phyloP scores from a whole-genome alignment of 2,888 invertebrate genomes.

The Andrena trimmerana region DNA sequence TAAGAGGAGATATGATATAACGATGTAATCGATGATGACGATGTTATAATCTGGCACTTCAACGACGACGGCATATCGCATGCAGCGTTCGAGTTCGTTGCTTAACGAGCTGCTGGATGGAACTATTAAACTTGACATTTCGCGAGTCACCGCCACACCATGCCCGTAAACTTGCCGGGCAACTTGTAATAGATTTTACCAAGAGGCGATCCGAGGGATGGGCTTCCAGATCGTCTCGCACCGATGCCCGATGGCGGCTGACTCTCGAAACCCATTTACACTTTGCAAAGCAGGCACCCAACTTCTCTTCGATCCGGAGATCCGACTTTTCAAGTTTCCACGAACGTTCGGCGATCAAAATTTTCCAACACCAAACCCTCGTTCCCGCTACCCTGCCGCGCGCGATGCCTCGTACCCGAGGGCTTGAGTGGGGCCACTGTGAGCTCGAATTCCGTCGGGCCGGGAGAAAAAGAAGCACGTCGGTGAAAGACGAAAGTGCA shows the following conservation, averaged over 20 bases:
- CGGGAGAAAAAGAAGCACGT: neutral
- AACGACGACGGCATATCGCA: neutral
- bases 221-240: neutral
- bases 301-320: conserved; percentile 18
- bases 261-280: conserved; percentile 39
- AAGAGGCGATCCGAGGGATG: neutral
- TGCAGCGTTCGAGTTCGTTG: neutral
- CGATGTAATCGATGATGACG: neutral
- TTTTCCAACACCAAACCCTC: no score
- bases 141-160: neutral
- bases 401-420: neutral
- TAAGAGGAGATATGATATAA: no score
- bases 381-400: no score
- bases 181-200: conserved; percentile 47
- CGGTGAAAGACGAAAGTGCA: neutral
- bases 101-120: conserved; percentile 1
- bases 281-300: conserved; percentile 3
- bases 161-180: neutral
- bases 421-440: neutral
- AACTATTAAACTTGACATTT: conserved; percentile 13
- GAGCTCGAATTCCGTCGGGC: neutral
- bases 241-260: conserved; percentile 7
- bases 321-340: neutral
- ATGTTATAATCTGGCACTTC: conserved; percentile 4
- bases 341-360: neutral